Evolutionary conservation across 2,797 vertebrate genomes (phyloP).

Genomic region (Dipus sagitta): DNA sequence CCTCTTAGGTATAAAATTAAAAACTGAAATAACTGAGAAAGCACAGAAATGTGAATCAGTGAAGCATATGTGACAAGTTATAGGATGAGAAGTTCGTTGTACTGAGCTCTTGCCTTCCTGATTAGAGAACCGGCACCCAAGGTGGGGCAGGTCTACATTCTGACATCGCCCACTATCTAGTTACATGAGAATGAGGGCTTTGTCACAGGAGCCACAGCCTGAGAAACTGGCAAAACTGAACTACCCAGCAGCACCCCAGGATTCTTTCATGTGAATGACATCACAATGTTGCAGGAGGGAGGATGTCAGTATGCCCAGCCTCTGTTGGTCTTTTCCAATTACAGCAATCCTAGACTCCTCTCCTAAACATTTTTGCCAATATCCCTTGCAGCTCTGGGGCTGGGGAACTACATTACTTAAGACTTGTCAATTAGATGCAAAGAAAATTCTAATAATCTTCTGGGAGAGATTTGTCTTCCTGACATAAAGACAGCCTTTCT

Average conservation of each 20-base stretch:
- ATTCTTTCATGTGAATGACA: not conserved
- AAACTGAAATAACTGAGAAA: slow-evolving; percentile 8
- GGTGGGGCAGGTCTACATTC: not conserved
- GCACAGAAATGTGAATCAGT: not conserved
- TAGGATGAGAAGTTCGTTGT: not conserved
- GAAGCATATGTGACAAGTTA: slow-evolving; percentile 7
- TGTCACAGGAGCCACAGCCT: not conserved
- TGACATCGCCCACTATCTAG: not conserved
- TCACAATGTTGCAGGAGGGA: not conserved
- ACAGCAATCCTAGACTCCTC: not conserved
- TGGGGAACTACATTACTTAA: not conserved
- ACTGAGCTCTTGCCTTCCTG: not conserved
- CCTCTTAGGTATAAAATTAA: slow-evolving; percentile 30
- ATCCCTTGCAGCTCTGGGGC: not conserved
- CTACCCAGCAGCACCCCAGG: not conserved
- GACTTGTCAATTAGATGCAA: not conserved
- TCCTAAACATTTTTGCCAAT: not conserved
- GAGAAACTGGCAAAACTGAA: not conserved
- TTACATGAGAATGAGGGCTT: not conserved
- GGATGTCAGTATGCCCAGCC: not conserved
- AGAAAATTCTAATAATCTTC: not conserved
- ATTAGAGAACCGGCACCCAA: not conserved
- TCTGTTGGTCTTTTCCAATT: not conserved
- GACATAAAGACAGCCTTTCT: slow-evolving; percentile 8
- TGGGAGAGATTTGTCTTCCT: not conserved